Conservation (phyloP, 2,797 vertebrate species). For the Champsocephalus esox region DNA sequence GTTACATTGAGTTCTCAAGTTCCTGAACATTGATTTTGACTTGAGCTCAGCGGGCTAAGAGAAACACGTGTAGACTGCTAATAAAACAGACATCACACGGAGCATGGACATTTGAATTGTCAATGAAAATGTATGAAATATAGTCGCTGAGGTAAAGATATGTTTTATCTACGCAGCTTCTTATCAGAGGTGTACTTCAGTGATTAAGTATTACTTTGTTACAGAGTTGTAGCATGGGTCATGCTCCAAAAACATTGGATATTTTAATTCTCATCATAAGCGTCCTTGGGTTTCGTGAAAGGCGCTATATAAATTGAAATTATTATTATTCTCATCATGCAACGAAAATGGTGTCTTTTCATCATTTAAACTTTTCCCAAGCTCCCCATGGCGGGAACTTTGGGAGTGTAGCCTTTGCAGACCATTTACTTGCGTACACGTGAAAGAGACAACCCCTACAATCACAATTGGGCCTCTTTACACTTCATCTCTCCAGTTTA, state of each 20-base stretch:
- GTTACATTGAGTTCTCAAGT: constrained; percentile 31
- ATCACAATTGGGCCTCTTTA: too few relatives aligned
- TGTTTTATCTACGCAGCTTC: not conserved
- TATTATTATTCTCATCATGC: not conserved
- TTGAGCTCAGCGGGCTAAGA: constrained; percentile 26
- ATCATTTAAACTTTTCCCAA: too few relatives aligned
- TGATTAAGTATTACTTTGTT: not conserved
- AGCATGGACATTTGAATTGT: not conserved
- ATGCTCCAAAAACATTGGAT: not conserved
- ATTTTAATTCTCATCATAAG: not conserved
- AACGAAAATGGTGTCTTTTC: not conserved
- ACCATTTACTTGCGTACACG: too few relatives aligned
- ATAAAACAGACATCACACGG: not conserved
- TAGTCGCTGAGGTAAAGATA: not conserved
- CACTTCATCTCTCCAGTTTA: too few relatives aligned
- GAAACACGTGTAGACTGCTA: constrained; percentile 18
- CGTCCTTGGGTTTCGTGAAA: too few relatives aligned
- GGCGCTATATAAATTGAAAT: too few relatives aligned
- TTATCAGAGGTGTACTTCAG: not conserved
- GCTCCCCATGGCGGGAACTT: too few relatives aligned
- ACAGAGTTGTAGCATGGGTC: not conserved
- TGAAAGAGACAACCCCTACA: too few relatives aligned
- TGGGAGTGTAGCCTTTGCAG: too few relatives aligned
- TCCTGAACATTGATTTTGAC: constrained; percentile 29
- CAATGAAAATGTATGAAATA: constrained; percentile 6